Percentiles rank a stretch among this genome's conserved stretches.
phyloP scores from a whole-genome alignment of 1,140 invertebrate genomes.

The Coboldia fuscipes region DNA sequence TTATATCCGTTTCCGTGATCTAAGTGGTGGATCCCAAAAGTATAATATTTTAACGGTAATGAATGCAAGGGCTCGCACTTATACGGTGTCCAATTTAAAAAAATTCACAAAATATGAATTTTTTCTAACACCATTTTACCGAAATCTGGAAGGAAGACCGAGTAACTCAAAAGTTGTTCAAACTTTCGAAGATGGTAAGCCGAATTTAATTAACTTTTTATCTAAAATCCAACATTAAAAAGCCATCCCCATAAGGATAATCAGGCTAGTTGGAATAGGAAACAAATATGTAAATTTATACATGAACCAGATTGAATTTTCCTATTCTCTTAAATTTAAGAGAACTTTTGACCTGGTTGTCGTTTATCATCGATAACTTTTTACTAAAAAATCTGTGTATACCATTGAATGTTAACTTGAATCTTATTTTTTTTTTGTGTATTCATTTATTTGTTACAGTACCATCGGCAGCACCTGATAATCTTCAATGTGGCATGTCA shows the following conservation, averaged over 20 bases:
- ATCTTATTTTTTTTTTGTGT: too few species aligned
- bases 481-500: slow-evolving; percentile 62
- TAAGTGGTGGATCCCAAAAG: slow-evolving; percentile 35
- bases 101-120: slow-evolving; percentile 77
- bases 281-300: not conserved
- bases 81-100: slow-evolving; percentile 46
- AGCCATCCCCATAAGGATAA: too few species aligned
- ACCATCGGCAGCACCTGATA: slow-evolving; percentile 59
- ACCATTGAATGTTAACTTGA: too few species aligned
- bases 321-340: too few species aligned
- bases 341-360: too few species aligned
- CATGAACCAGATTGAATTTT: too few species aligned
- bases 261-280: not conserved
- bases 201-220: slow-evolving; percentile 1
- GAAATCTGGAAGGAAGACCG: slow-evolving; percentile 61
- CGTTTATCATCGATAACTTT: too few species aligned
- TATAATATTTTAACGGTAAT: slow-evolving; percentile 48
- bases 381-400: too few species aligned
- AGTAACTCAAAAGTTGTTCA: slow-evolving; percentile 47
- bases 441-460: slow-evolving; percentile 27
- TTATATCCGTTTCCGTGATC: slow-evolving; percentile 76
- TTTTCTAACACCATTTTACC: slow-evolving; percentile 71
- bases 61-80: slow-evolving; percentile 37
- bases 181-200: slow-evolving; percentile 44
- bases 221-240: not conserved